Percentiles rank a stretch among this genome's conserved stretches.
phyloP scores from a whole-genome alignment of 2,113 vertebrate species.

The Strix aluco region DNA sequence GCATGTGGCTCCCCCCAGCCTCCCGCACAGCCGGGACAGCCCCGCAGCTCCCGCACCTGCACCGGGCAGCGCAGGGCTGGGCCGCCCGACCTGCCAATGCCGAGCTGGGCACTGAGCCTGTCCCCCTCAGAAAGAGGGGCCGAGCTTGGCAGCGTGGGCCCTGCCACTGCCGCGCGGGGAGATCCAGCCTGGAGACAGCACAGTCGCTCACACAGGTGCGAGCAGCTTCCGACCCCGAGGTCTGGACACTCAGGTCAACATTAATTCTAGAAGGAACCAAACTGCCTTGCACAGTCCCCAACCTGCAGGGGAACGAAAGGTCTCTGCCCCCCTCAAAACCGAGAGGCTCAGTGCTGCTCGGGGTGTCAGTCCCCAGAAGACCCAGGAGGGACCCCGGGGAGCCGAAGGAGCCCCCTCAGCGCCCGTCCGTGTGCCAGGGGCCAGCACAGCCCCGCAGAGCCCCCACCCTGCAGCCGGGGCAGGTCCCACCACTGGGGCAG shows the following conservation, averaged over 20 bases:
- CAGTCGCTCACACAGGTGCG: not conserved
- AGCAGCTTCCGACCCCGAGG: not conserved
- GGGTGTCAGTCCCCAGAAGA: not conserved
- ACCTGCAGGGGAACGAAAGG: not conserved
- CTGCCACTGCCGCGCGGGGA: accelerated
- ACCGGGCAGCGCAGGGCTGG: no score
- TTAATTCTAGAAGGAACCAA: not conserved
- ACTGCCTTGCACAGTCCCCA: not conserved
- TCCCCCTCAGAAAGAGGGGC: not conserved
- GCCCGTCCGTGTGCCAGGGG: no score
- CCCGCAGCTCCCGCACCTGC: not conserved
- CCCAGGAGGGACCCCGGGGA: not conserved
- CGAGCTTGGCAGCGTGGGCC: not conserved
- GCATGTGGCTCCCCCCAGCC: accelerated
- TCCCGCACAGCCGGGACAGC: accelerated
- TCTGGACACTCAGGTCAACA: not conserved
- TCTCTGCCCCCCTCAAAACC: not conserved
- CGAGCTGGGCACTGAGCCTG: accelerated
- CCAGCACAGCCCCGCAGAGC: not conserved
- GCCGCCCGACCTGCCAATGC: not conserved
- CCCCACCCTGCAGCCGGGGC: not conserved
- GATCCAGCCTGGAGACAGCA: not conserved
- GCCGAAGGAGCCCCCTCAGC: no score
- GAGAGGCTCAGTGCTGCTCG: not conserved
- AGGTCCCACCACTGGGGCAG: not conserved